These are phyloP conservation scores for Brachionus asplanchnoidis DNA, from an alignment of 1,140 invertebrate species.

Conservation along the genomic window DNA sequence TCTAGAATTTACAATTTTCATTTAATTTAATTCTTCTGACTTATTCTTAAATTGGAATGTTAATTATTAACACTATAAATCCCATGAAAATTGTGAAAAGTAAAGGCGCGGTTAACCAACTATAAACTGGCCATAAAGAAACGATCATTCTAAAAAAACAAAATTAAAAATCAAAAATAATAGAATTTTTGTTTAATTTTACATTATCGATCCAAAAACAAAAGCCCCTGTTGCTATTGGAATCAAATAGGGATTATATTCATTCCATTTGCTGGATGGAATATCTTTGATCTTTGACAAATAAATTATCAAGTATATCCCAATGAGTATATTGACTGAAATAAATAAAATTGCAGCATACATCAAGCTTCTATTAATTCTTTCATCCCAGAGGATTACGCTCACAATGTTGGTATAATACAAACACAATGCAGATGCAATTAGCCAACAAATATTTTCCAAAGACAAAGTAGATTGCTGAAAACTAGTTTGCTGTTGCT, in stretches of 20 bases:
- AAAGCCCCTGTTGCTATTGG: conserved; percentile 53
- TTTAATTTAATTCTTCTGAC: not conserved
- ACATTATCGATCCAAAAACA: conserved; percentile 51
- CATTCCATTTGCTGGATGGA: conserved; percentile 53
- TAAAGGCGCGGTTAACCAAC: conserved; percentile 51
- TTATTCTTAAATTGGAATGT: conserved; percentile 46
- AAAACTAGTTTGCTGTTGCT: not conserved
- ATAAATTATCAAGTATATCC: conserved; percentile 51
- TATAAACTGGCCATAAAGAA: conserved; percentile 54
- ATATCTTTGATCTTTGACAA: conserved; percentile 52
- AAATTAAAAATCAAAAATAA: conserved; percentile 13
- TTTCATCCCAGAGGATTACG: conserved; percentile 7
- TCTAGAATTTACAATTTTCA: not conserved
- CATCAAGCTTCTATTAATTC: conserved; percentile 48
- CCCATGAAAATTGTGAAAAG: conserved; percentile 54
- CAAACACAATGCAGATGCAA: conserved; percentile 23
- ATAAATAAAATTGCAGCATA: conserved; percentile 49
- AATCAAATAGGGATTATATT: conserved; percentile 49
- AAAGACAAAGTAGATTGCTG: not conserved
- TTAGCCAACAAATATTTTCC: conserved; percentile 42
- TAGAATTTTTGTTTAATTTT: conserved; percentile 42
- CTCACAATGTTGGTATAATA: conserved; percentile 34
- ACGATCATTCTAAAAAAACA: conserved; percentile 49
- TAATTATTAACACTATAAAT: conserved; percentile 52
- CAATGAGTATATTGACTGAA: conserved; percentile 48